Conservation (phyloP, 2,113 vertebrate genomes). For the Phasianus colchicus region DNA sequence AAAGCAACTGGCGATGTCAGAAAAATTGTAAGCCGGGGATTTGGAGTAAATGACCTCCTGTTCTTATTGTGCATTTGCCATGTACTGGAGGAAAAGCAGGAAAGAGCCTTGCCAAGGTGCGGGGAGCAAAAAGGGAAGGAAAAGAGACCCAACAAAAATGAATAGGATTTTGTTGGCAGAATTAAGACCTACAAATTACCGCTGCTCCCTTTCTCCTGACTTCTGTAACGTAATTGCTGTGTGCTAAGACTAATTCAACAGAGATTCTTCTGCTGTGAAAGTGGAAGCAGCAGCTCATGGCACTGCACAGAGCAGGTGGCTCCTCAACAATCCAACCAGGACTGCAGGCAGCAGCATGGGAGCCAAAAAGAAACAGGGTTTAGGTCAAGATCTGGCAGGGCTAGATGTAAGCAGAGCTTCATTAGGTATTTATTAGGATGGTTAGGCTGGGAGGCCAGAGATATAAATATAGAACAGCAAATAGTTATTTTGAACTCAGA, state of each 20-base stretch:
- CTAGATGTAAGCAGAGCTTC: background rate
- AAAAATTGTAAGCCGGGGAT: background rate
- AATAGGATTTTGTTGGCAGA: slow-evolving; percentile 39
- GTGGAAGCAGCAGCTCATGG: background rate
- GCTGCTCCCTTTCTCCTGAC: slow-evolving; percentile 1
- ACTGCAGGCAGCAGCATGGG: rapidly evolving
- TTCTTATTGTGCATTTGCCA: slow-evolving; percentile 19
- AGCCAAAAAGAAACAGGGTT: background rate
- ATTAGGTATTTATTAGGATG: background rate
- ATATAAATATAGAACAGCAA: background rate
- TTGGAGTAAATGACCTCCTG: slow-evolving; percentile 15
- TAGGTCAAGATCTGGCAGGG: background rate
- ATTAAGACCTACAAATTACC: background rate
- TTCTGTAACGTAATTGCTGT: background rate
- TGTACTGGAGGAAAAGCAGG: slow-evolving; percentile 51
- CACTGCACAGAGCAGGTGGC: background rate
- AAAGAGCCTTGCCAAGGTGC: slow-evolving; percentile 45
- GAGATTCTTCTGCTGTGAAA: background rate
- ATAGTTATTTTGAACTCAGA: background rate
- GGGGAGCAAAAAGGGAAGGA: background rate
- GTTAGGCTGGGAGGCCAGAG: background rate
- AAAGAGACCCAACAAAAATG: background rate
- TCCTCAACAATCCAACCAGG: background rate
- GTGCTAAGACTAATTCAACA: background rate
- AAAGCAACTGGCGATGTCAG: background rate